Conservation (phyloP, 1,140 invertebrate species). For the Diorhabda elongata region DNA sequence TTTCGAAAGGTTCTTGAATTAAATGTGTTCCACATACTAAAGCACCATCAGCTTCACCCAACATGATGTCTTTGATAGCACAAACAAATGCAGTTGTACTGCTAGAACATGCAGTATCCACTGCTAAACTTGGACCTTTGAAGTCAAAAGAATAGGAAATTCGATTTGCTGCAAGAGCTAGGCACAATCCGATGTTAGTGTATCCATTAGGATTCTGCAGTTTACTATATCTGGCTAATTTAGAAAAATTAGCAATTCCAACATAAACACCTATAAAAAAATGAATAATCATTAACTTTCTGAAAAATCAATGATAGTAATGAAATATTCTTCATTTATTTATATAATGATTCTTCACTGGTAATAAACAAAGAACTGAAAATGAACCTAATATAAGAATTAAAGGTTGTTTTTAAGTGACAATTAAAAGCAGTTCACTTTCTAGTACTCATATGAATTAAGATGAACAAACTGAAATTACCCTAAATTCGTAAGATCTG, state of each 20-base stretch:
- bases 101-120: constrained; percentile 81
- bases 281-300: background rate
- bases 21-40: constrained; percentile 67
- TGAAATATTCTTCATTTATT: too few relatives aligned
- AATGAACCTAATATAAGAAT: too few relatives aligned
- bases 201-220: constrained; percentile 17
- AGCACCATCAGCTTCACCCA: constrained; percentile 69
- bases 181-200: constrained; percentile 11
- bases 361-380: too few relatives aligned
- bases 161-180: constrained; percentile 51
- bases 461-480: too few relatives aligned
- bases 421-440: too few relatives aligned
- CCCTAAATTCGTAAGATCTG: too few relatives aligned
- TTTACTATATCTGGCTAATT: constrained; percentile 35
- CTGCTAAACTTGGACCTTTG: constrained; percentile 67
- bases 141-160: constrained; percentile 56
- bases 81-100: constrained; percentile 66
- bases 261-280: constrained; percentile 48
- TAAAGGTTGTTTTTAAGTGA: too few relatives aligned
- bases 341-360: too few relatives aligned
- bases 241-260: constrained; percentile 54
- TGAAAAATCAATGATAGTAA: too few relatives aligned
- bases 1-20: constrained; percentile 45
- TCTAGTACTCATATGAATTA: too few relatives aligned
- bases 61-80: constrained; percentile 62